Conservation (phyloP, 2,888 invertebrate genomes). For the Drosophila anceps region DNA sequence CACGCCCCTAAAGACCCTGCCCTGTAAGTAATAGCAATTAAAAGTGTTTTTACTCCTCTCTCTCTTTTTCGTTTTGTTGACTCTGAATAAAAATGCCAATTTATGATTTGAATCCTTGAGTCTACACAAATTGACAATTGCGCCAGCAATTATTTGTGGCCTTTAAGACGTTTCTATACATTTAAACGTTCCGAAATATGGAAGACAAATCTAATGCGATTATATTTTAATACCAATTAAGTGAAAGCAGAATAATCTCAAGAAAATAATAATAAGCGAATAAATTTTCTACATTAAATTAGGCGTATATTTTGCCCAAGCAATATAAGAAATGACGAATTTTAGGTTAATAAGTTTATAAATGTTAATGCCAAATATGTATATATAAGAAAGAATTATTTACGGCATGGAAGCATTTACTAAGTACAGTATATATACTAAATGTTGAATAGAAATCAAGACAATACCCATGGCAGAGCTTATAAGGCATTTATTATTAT, state of each 20-base stretch:
- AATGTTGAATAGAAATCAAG: neutral
- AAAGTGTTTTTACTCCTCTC: conserved; percentile 40
- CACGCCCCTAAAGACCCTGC: conserved; percentile 16
- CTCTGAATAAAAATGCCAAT: conserved; percentile 57
- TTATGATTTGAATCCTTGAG: conserved; percentile 37
- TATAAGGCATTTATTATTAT: too few relatives aligned
- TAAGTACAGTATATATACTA: neutral
- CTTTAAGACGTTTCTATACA: neutral
- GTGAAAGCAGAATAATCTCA: neutral
- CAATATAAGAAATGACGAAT: neutral
- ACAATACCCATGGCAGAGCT: too few relatives aligned
- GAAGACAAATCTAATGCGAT: neutral
- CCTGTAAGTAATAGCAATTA: conserved; percentile 61
- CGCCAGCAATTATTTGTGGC: conserved; percentile 33
- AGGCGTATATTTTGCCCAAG: too few relatives aligned
- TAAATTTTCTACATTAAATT: too few relatives aligned
- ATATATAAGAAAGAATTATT: neutral
- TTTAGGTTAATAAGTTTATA: neutral
- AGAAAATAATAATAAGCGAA: too few relatives aligned
- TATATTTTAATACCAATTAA: conserved; percentile 1
- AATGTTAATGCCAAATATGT: neutral
- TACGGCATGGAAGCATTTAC: neutral
- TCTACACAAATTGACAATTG: conserved; percentile 34
- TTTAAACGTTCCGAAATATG: neutral
- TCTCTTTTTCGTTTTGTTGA: conserved; percentile 30